A percentile compares a stretch with the other conserved stretches of the same genome.
These are phyloP conservation scores for Temnothorax curvispinosus DNA, from an alignment of 1,140 invertebrate genomes.

Conservation along the genomic window DNA sequence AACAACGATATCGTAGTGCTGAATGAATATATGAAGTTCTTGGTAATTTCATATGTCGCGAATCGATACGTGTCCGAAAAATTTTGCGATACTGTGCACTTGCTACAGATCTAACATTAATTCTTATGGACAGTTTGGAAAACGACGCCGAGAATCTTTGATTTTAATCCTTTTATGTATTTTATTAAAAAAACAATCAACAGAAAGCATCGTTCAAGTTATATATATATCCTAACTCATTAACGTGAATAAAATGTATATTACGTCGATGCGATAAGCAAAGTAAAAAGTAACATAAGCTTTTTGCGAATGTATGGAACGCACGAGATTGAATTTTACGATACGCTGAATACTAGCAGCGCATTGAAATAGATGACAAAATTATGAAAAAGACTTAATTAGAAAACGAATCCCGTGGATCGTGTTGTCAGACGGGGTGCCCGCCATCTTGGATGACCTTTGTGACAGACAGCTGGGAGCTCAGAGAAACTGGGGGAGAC, in stretches of 20 bases:
- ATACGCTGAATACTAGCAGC: not conserved
- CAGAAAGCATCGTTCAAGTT: not conserved
- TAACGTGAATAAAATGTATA: slow-evolving; percentile 5
- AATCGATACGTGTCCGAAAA: not conserved
- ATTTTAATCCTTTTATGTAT: not conserved
- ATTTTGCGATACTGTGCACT: not conserved
- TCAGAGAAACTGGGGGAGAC: slow-evolving; percentile 5
- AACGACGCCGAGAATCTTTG: not conserved
- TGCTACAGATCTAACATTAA: not conserved
- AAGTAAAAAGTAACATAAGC: not conserved
- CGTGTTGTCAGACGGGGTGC: not conserved
- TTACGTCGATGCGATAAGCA: not conserved
- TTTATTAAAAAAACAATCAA: not conserved
- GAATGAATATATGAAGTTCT: not conserved
- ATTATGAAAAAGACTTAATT: slow-evolving; percentile 31
- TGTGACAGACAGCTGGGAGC: slow-evolving; percentile 52
- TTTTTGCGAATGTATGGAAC: not conserved
- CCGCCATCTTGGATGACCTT: slow-evolving; percentile 64
- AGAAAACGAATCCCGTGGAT: slow-evolving; percentile 28
- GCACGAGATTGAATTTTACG: not conserved
- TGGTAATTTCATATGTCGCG: not conserved
- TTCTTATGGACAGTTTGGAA: not conserved
- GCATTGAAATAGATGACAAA: not conserved
- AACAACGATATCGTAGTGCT: not conserved
- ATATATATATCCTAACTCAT: not conserved